phyloP scores from a whole-genome alignment of 1,140 invertebrate species.

The Pachypeltis micranthus region DNA sequence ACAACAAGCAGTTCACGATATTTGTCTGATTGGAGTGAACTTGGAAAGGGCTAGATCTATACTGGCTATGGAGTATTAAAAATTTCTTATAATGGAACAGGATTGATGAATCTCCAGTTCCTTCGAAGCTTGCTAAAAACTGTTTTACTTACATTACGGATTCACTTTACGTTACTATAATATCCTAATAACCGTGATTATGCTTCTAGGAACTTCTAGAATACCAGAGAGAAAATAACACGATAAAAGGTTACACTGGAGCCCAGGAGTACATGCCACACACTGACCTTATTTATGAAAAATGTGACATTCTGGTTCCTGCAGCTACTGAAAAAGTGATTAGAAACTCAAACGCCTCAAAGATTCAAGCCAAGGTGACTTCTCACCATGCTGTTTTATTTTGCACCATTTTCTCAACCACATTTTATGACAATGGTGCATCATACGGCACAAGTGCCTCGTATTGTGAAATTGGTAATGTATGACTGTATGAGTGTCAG shows the following conservation, averaged over 20 bases:
- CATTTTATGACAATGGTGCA: no score
- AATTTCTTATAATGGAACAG: no score
- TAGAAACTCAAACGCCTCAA: slow-evolving; percentile 57
- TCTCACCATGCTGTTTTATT: background rate
- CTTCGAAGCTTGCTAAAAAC: no score
- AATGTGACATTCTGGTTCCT: slow-evolving; percentile 78
- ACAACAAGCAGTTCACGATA: no score
- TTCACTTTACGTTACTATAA: background rate
- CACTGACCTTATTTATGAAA: slow-evolving; percentile 53
- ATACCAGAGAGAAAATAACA: slow-evolving; percentile 49
- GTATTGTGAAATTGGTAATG: no score
- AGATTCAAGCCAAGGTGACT: slow-evolving; percentile 63
- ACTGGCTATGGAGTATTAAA: no score
- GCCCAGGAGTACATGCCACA: slow-evolving; percentile 47
- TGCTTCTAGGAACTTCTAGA: slow-evolving; percentile 39
- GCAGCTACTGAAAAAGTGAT: slow-evolving; percentile 76
- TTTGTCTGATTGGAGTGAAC: no score
- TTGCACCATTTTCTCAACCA: no score
- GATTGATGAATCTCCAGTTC: no score
- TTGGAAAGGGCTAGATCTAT: no score
- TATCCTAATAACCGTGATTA: background rate
- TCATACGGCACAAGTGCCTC: no score
- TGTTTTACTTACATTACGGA: background rate
- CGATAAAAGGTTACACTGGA: slow-evolving; percentile 60
- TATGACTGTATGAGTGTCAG: no score